These are phyloP conservation scores for Eciton burchellii DNA, from an alignment of 1,140 invertebrate species.

Conservation along the genomic window DNA sequence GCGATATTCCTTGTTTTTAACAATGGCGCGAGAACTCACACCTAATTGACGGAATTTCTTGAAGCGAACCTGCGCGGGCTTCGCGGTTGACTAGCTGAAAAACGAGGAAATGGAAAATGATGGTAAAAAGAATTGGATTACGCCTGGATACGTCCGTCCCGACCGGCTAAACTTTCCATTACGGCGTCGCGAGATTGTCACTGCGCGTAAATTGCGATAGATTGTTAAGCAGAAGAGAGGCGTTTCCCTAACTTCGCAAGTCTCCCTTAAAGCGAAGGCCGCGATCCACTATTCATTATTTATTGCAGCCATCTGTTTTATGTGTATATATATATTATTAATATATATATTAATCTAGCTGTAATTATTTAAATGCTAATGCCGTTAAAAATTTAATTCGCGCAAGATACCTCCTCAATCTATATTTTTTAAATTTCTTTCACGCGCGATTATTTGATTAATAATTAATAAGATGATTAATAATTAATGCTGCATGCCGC, in stretches of 20 bases:
- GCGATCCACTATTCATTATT: neutral
- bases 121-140: constrained; percentile 52
- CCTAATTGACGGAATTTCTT: constrained; percentile 54
- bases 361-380: neutral
- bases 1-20: constrained; percentile 30
- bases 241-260: neutral
- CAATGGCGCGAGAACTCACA: constrained; percentile 37
- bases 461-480: no score
- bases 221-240: neutral
- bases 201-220: constrained; percentile 19
- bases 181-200: constrained; percentile 19
- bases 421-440: no score
- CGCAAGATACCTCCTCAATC: neutral
- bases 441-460: neutral
- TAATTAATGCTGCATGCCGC: no score
- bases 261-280: neutral
- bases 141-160: neutral
- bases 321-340: neutral
- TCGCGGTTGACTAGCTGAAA: constrained; percentile 38
- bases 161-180: constrained; percentile 37
- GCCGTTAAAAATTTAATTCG: neutral
- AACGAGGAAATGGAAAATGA: constrained; percentile 46
- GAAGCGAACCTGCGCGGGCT: neutral
- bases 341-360: neutral
- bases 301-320: neutral